These are phyloP conservation scores for Anser brachyrhynchus DNA, from an alignment of 2,113 vertebrate genomes.

Conservation along the genomic window DNA sequence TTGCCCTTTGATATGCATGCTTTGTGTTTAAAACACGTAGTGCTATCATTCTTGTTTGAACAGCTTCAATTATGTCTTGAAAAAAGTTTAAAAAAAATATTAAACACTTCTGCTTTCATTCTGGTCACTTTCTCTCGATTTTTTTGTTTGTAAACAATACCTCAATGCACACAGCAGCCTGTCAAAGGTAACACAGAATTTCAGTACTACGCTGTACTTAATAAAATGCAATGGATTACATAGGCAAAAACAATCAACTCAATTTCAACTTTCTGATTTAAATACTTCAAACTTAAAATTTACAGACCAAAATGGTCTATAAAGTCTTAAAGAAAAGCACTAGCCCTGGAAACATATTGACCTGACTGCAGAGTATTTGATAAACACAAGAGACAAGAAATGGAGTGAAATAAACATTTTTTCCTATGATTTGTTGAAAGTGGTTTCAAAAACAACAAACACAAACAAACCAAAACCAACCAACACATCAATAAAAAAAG, in stretches of 20 bases:
- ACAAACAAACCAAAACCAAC: background rate
- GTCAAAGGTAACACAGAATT: background rate
- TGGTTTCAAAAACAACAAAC: conserved; percentile 13
- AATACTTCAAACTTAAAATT: background rate
- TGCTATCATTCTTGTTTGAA: background rate
- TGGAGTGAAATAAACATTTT: background rate
- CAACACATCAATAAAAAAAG: background rate
- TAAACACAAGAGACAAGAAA: background rate
- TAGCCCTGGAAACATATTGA: background rate
- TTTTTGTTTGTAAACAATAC: background rate
- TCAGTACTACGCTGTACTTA: background rate
- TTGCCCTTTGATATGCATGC: background rate
- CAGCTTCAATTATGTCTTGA: background rate
- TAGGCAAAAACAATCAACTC: background rate
- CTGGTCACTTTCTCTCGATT: background rate
- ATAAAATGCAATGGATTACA: background rate
- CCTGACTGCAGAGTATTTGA: background rate
- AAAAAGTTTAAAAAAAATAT: background rate
- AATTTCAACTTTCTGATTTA: background rate
- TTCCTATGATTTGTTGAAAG: conserved; percentile 35
- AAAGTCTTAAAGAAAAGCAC: background rate
- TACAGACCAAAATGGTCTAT: background rate
- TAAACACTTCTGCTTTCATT: background rate
- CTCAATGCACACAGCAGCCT: background rate
- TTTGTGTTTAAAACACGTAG: background rate